These are phyloP conservation scores for Electrona antarctica DNA, from an alignment of 2,113 vertebrate genomes.

Conservation along the genomic window DNA sequence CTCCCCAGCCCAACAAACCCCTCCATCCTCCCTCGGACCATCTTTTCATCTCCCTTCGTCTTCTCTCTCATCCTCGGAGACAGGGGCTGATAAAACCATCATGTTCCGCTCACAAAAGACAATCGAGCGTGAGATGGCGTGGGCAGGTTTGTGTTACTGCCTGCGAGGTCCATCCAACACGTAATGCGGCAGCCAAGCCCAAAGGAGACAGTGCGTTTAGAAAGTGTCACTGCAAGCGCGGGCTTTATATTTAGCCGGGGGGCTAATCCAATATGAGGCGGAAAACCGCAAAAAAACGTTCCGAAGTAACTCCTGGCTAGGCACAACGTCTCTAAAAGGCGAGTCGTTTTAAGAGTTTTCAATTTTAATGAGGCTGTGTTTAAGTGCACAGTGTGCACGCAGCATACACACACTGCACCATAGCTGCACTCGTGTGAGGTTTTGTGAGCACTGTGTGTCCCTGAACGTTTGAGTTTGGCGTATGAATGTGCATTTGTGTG, in stretches of 20 bases:
- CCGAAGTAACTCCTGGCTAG: constrained; percentile 62
- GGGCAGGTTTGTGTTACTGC: background rate
- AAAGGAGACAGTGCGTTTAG: constrained; percentile 27
- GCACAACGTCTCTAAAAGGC: constrained; percentile 41
- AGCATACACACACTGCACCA: constrained; percentile 3
- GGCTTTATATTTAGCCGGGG: constrained; percentile 55
- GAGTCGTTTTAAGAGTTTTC: constrained; percentile 40
- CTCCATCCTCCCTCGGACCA: constrained; percentile 1
- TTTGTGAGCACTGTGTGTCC: background rate
- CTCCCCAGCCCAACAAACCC: constrained; percentile 36
- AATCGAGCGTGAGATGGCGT: background rate
- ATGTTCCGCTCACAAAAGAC: constrained; percentile 12
- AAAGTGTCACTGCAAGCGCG: constrained; percentile 30
- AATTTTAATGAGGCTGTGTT: constrained; percentile 50
- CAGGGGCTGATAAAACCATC: constrained; percentile 34
- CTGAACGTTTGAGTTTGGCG: constrained; percentile 28
- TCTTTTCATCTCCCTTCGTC: background rate
- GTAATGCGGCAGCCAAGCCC: background rate
- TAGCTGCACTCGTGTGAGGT: constrained; percentile 14
- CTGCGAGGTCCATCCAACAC: constrained; percentile 8
- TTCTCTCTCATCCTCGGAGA: constrained; percentile 5
- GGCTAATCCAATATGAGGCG: constrained; percentile 63
- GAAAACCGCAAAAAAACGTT: constrained; percentile 65
- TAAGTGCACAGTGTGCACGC: constrained; percentile 26
- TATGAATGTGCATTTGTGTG: constrained; percentile 55